Conservation (phyloP, 2,797 vertebrate species). For the Xiphophorus birchmanni region DNA sequence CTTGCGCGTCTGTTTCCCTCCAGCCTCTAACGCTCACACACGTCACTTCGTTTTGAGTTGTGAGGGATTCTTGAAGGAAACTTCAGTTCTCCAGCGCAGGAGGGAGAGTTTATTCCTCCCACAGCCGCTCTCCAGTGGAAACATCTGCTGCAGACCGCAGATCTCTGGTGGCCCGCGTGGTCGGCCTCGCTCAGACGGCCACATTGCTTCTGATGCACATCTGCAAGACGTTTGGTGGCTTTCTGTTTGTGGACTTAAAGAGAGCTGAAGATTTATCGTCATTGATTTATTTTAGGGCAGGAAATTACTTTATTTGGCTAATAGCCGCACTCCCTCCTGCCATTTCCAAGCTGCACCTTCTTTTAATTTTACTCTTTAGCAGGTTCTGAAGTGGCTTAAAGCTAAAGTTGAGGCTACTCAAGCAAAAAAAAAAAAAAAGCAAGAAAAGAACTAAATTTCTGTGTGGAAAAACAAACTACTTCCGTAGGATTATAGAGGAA, state of each 20-base stretch:
- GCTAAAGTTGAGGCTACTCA: background rate
- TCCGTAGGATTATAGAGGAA: background rate
- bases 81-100: conserved; percentile 24
- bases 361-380: background rate
- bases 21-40: conserved; percentile 19
- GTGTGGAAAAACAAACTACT: background rate
- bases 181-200: conserved; percentile 38
- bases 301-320: conserved; percentile 13
- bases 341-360: conserved; percentile 8
- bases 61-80: conserved; percentile 51
- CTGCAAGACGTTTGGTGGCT: conserved; percentile 44
- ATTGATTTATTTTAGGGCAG: conserved; percentile 30
- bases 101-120: conserved; percentile 41
- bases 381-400: background rate
- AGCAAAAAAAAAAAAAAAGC: background rate
- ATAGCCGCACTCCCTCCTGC: conserved; percentile 8
- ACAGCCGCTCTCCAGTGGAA: conserved; percentile 64
- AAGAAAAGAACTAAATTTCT: background rate
- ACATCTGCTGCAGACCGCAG: conserved; percentile 70
- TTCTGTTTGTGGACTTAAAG: conserved; percentile 19
- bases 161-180: conserved; percentile 36
- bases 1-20: conserved; percentile 26
- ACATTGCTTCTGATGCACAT: conserved; percentile 38
- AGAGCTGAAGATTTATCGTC: conserved; percentile 19
- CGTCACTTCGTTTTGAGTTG: conserved; percentile 35